These are phyloP conservation scores for Albula goreensis DNA, from an alignment of 2,113 vertebrate species.

Conservation along the genomic window DNA sequence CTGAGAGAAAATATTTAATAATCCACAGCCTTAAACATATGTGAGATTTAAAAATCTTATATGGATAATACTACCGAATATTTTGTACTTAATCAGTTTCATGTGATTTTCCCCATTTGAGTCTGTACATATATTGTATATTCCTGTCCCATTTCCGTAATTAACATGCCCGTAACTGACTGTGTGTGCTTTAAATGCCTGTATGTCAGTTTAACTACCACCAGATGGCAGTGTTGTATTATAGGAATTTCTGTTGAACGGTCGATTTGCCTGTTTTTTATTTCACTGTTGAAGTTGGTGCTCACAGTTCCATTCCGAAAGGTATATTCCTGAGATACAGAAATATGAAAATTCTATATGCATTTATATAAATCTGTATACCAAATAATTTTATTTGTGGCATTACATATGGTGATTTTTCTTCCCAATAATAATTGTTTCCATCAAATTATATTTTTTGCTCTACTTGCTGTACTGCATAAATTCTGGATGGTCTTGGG, in stretches of 20 bases:
- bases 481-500: background rate
- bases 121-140: too few relatives aligned
- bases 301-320: background rate
- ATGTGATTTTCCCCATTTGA: too few relatives aligned
- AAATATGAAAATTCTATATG: too few relatives aligned
- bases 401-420: background rate
- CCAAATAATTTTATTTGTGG: too few relatives aligned
- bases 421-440: background rate
- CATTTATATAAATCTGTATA: too few relatives aligned
- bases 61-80: background rate
- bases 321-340: too few relatives aligned
- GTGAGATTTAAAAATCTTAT: background rate
- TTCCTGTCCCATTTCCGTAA: background rate
- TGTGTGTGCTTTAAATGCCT: background rate
- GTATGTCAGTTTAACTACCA: background rate
- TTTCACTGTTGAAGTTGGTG: background rate
- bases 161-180: background rate
- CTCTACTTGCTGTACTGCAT: background rate
- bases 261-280: background rate
- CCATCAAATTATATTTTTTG: background rate
- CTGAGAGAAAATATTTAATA: background rate
- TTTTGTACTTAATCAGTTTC: too few relatives aligned
- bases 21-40: background rate
- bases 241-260: background rate
- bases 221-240: conserved; percentile 32